Base-by-base conservation (phyloP, 2,113 vertebrate species). In the Cyprinodon variegatus region DNA sequence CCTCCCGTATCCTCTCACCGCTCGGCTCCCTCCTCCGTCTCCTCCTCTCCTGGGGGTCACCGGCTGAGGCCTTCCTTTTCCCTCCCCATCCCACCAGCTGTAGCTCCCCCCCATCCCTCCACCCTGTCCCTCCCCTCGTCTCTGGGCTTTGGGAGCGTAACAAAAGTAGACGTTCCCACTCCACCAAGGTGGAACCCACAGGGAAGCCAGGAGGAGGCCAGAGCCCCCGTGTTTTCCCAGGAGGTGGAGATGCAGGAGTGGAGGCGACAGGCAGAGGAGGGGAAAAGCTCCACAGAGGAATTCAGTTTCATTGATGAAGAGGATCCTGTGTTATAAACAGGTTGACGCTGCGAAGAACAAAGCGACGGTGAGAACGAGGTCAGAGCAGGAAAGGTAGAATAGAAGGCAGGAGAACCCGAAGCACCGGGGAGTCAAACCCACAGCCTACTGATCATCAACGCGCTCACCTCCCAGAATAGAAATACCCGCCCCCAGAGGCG, bases 271-370 rank as follows among this genome's bases (percentile, higher is more conserved):
- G 70, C 14, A 65, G 79, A 74, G 61, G 84, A 77, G 7, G 61
- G 61, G 3, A 76, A 39, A 78, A 83, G 88, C 53, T 90, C 91
- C 48, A 67, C 78, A 0, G 94, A 95, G 83, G 87, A 92, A 81
- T 95, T 95, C 86, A 93, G 93, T 79, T 95, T 94, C 88, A 96
- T 95, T 4, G 94, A 96, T 61, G 94, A 96, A 62, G 94, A 95
- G 62, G 94, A 93, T 72, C 93, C 92, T 0, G 91, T 88, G 22
- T 81, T 94, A 77, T 95, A 92, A 94, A 77, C 17, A 17, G 53
- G 65, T 60, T n/a, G 57, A 17, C 1, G 57, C 17, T 1, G 20
- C 15, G 1, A 4, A 36, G 59, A 66, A 76, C 17, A n/a, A 57
- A n/a, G 67, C 53, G 48, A 68, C 57, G 29, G 65, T 46, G n/a